Evolutionary conservation across 2,113 vertebrate species (phyloP).

Genomic region (Suncus etruscus): DNA sequence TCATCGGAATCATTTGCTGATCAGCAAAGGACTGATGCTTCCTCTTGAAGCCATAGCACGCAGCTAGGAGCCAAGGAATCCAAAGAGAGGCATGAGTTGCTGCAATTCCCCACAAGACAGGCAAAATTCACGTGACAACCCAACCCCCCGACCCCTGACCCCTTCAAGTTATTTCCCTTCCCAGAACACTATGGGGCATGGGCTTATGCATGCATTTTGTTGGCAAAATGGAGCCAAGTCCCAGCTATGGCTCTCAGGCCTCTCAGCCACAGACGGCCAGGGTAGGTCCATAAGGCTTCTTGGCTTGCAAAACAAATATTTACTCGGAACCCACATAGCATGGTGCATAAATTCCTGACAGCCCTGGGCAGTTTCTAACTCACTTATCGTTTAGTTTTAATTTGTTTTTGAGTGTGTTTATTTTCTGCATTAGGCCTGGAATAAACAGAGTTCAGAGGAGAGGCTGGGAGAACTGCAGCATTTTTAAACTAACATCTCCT

Average conservation of each 20-base stretch:
- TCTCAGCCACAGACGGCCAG: constrained; percentile 34
- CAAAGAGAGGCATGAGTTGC: not conserved
- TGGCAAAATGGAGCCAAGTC: constrained; percentile 17
- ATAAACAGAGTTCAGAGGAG: constrained; percentile 72
- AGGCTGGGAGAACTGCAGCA: constrained; percentile 27
- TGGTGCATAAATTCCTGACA: constrained; percentile 64
- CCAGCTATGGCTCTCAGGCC: constrained; percentile 38
- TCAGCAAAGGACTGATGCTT: not conserved
- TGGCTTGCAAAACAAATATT: constrained; percentile 81
- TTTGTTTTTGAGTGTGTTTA: constrained; percentile 77
- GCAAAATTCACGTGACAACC: not conserved
- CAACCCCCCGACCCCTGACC: not conserved
- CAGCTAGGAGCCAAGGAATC: not conserved
- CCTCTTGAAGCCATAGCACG: not conserved
- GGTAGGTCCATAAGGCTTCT: constrained; percentile 68
- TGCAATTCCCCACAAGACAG: not conserved
- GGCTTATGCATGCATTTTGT: not conserved
- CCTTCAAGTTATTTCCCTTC: not conserved
- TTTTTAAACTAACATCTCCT: not conserved
- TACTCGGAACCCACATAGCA: constrained; percentile 77
- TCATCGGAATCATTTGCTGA: not conserved
- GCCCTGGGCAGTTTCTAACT: constrained; percentile 75
- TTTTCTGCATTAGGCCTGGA: constrained; percentile 75
- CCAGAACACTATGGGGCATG: not conserved
- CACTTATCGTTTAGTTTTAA: constrained; percentile 78